Evolutionary conservation across 1,140 invertebrate species (phyloP).

Genomic region (Metopolophium dirhodum): DNA sequence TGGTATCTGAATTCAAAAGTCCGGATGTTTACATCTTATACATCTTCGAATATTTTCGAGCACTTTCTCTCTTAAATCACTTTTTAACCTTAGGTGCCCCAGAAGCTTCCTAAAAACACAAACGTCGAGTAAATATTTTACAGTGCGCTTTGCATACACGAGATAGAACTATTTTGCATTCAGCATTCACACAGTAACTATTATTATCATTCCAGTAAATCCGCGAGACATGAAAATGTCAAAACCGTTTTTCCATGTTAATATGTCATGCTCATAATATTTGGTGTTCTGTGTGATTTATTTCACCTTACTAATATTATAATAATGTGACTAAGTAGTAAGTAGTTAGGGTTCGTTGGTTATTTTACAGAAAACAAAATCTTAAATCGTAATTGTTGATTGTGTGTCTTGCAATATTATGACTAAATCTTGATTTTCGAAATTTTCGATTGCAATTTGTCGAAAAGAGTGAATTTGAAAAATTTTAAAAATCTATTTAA

Average conservation of each 20-base stretch:
- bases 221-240: no score
- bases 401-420: not conserved
- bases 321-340: not conserved
- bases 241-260: not conserved
- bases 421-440: no score
- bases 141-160: not conserved
- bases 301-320: not conserved
- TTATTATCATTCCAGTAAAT: not conserved
- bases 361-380: not conserved
- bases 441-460: not conserved
- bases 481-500: not conserved
- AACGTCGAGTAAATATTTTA: slow-evolving; percentile 21
- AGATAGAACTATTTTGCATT: not conserved
- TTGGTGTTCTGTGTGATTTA: not conserved
- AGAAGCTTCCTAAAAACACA: not conserved
- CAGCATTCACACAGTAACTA: not conserved
- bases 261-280: not conserved
- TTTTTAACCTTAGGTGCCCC: not conserved
- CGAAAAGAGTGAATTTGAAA: not conserved
- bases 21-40: not conserved
- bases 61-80: not conserved
- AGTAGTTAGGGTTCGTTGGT: not conserved
- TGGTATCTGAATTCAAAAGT: not conserved
- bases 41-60: not conserved
- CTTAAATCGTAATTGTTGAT: not conserved